phyloP scores from a whole-genome alignment of 2,888 invertebrate species.

The Drosophila subquinaria region DNA sequence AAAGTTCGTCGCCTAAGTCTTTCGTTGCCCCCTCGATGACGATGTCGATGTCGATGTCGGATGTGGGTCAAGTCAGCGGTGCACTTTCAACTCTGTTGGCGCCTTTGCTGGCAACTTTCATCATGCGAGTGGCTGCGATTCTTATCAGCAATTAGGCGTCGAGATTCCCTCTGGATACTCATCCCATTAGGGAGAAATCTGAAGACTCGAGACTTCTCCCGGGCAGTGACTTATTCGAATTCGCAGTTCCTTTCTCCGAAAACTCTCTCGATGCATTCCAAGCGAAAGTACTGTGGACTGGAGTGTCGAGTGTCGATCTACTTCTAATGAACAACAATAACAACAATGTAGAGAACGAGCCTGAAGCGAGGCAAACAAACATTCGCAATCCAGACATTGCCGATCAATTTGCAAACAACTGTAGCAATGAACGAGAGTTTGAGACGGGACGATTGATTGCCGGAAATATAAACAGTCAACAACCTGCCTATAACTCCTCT shows the following conservation, averaged over 20 bases:
- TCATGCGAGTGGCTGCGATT: slow-evolving; percentile 48
- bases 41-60: background rate
- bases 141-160: slow-evolving; percentile 65
- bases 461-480: slow-evolving; percentile 74
- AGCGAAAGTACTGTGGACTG: slow-evolving; percentile 63
- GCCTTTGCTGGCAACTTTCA: slow-evolving; percentile 35
- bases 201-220: slow-evolving; percentile 12
- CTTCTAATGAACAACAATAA: slow-evolving; percentile 16
- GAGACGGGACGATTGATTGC: slow-evolving; percentile 75
- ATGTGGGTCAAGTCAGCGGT: slow-evolving; percentile 52
- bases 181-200: slow-evolving; percentile 39
- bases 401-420: slow-evolving; percentile 69
- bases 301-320: slow-evolving; percentile 8
- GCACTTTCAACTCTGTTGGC: slow-evolving; percentile 57
- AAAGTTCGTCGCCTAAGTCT: slow-evolving; percentile 41
- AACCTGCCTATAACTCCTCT: slow-evolving; percentile 48
- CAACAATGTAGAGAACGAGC: slow-evolving; percentile 31
- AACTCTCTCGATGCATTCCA: slow-evolving; percentile 46
- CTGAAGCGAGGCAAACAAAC: slow-evolving; percentile 39
- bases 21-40: slow-evolving; percentile 1
- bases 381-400: slow-evolving; percentile 34
- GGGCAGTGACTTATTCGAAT: slow-evolving; percentile 25
- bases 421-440: slow-evolving; percentile 61
- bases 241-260: slow-evolving; percentile 60
- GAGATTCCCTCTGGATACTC: slow-evolving; percentile 42